Evolutionary conservation across 2,888 invertebrate genomes (phyloP).

Genomic region (Endotricha flammealis): DNA sequence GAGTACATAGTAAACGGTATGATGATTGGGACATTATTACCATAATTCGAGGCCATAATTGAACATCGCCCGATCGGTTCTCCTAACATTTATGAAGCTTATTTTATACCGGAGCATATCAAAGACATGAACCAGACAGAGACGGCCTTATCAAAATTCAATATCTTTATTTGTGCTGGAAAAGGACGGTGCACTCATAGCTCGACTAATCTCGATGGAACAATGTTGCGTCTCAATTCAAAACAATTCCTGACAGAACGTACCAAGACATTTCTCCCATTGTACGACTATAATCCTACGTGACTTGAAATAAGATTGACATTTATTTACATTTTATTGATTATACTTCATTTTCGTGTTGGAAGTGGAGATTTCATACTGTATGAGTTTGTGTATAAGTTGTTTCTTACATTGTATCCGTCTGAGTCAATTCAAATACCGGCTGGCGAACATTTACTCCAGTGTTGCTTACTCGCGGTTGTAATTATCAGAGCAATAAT

Average conservation of each 20-base stretch:
- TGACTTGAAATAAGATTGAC: slow-evolving; percentile 21
- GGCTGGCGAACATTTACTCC: slow-evolving; percentile 31
- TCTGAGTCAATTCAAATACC: slow-evolving; percentile 40
- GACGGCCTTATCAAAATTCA: slow-evolving; percentile 65
- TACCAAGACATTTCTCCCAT: slow-evolving; percentile 21
- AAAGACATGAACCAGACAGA: slow-evolving; percentile 47
- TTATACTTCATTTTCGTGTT: slow-evolving; percentile 17
- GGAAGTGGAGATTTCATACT: slow-evolving; percentile 27
- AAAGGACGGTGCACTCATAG: slow-evolving; percentile 60
- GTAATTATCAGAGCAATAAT: slow-evolving; percentile 34
- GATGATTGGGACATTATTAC: slow-evolving; percentile 16
- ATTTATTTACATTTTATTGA: slow-evolving; percentile 19
- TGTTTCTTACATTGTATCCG: slow-evolving; percentile 52
- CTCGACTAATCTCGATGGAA: slow-evolving; percentile 64
- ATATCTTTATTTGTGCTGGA: slow-evolving; percentile 71
- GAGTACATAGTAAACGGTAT: slow-evolving; percentile 6
- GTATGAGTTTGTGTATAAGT: slow-evolving; percentile 35
- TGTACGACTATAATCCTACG: slow-evolving; percentile 24
- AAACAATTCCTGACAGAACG: slow-evolving; percentile 37
- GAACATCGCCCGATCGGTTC: slow-evolving; percentile 16
- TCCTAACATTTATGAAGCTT: slow-evolving; percentile 35
- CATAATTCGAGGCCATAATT: slow-evolving; percentile 23
- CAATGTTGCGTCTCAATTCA: slow-evolving; percentile 69
- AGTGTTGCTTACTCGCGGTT: slow-evolving; percentile 28
- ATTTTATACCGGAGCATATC: slow-evolving; percentile 39